Percentiles rank a stretch among this genome's conserved stretches.
Evolutionary conservation across 2,797 vertebrate species (phyloP).

Genomic region (Propithecus deckenii): DNA sequence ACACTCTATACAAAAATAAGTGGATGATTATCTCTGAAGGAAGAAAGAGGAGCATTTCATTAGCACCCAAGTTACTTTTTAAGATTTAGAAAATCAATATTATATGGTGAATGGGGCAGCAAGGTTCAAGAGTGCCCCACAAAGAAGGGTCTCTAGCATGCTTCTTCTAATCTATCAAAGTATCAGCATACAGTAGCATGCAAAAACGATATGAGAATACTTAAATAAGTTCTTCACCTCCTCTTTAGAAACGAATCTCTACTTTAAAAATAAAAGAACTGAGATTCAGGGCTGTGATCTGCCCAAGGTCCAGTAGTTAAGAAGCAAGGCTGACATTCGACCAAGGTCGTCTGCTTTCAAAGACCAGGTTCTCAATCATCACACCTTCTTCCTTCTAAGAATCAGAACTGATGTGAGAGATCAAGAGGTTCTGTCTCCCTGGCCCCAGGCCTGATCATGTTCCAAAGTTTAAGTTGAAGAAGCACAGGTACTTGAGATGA

Average conservation of each 20-base stretch:
- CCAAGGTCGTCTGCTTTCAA: neutral
- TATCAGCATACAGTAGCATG: neutral
- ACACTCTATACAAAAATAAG: neutral
- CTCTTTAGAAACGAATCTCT: neutral
- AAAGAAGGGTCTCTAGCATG: neutral
- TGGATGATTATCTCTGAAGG: neutral
- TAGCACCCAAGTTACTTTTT: neutral
- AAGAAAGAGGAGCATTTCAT: neutral
- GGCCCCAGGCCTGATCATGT: neutral
- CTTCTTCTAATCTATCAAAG: neutral
- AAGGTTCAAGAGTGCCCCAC: neutral
- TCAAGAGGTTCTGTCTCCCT: neutral
- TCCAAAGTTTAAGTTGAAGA: slow-evolving; percentile 5
- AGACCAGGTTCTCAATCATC: neutral
- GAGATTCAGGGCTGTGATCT: neutral
- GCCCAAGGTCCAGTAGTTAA: neutral
- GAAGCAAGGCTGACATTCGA: neutral
- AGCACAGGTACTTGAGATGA: slow-evolving; percentile 46
- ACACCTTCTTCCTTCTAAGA: neutral
- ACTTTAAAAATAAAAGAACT: neutral
- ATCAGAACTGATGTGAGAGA: neutral
- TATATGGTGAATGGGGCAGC: neutral
- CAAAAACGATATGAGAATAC: neutral
- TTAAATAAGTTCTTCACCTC: neutral
- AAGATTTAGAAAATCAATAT: slow-evolving; percentile 9